Base-by-base conservation (phyloP, 2,888 invertebrate genomes). In the Campaea margaritaria region DNA sequence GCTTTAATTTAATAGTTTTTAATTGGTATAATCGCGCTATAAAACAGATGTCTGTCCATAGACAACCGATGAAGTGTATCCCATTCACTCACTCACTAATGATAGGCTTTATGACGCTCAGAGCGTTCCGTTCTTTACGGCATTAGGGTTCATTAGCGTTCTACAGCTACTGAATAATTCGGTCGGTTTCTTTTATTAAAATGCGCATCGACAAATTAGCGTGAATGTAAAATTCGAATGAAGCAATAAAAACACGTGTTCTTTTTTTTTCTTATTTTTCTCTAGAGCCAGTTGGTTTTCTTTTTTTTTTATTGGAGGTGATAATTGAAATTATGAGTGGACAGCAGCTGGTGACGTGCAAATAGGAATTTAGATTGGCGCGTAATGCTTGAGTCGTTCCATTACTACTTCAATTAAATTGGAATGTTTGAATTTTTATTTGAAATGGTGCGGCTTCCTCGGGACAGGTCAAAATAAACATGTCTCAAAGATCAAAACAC, bases 301-400 rank as follows among this genome's bases (percentile, higher is more conserved):
- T 84, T 86, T 85, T 84, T 86, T 85, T 83, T 89, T 86, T 86
- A 85, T 81, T 84, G 68, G 79, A 89, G 82, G 91, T 91, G 91
- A 91, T 91, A 91, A 91, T 91, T 91, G 90, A 88, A 84, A 91
- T 91, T 89, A 91, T 88, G 87, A 87, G 83, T 76, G 81, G 83
- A 78, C 83, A 78, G 75, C 83, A 78, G 75, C 72, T 65, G 68
- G 74, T 73, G 79, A 78, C 76, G 78, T 70, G 69, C 73, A 82
- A 84, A 84, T 85, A 78, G 76, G 77, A 80, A 82, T 82, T 85
- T 85, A 87, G 86, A 85, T 86, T 86, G 81, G 83, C 48, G 53
- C 34, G 53, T 21, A 38, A 36, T 39, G 27, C 43, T 31, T 58
- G 27, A 59, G 45, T 58, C 48, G 38, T 44, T 48, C 58, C 38